Evolutionary conservation across 2,113 vertebrate species (phyloP).

Genomic region (Paradoxurus hermaphroditus): DNA sequence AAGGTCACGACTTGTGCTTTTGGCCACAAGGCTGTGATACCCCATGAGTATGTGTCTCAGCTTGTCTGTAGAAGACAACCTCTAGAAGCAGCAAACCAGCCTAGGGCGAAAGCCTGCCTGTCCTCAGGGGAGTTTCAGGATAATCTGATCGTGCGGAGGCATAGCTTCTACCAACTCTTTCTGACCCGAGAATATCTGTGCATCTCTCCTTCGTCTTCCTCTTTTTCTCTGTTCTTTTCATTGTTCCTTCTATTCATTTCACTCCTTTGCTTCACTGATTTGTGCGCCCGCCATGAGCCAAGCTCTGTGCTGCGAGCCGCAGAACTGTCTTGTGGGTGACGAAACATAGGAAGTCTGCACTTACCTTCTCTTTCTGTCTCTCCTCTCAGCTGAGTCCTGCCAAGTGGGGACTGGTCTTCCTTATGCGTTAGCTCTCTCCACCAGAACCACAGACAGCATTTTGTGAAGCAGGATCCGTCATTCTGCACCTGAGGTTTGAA

Average conservation of each 20-base stretch:
- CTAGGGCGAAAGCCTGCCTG: neutral
- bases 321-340: rapidly evolving
- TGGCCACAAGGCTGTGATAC: rapidly evolving
- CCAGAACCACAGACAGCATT: neutral
- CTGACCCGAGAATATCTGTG: neutral
- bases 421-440: rapidly evolving
- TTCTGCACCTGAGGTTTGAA: neutral
- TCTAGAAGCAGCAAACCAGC: neutral
- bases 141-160: rapidly evolving
- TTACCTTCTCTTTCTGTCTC: neutral
- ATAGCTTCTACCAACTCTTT: neutral
- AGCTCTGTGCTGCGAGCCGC: too few species aligned
- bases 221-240: neutral
- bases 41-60: neutral
- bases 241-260: neutral
- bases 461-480: neutral
- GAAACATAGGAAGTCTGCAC: rapidly evolving
- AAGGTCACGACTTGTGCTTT: too few species aligned
- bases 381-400: too few species aligned
- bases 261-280: neutral
- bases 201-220: rapidly evolving
- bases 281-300: rapidly evolving
- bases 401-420: rapidly evolving
- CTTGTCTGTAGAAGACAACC: neutral
- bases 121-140: neutral